Evolutionary conservation across 2,888 invertebrate species (phyloP).

Genomic region (Drosophila kanekoi): DNA sequence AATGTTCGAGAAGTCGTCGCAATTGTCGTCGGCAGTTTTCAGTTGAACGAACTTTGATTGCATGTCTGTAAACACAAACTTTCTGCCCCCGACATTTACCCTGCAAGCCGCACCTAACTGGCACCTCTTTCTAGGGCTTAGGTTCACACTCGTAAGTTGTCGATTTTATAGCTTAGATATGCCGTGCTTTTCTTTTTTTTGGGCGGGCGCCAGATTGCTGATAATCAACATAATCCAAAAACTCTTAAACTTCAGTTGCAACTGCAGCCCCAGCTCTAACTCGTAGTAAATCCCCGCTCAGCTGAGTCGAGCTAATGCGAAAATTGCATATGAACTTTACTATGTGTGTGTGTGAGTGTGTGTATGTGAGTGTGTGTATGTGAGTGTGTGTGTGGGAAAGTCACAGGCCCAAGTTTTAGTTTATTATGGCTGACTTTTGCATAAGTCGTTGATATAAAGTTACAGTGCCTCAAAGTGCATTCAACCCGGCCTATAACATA

Average conservation of each 20-base stretch:
- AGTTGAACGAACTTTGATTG: conserved; percentile 72
- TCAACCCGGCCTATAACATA: conserved; percentile 44
- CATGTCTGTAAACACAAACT: conserved; percentile 51
- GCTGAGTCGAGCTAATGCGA: conserved; percentile 54
- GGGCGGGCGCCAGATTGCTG: conserved; percentile 21
- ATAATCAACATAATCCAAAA: conserved; percentile 65
- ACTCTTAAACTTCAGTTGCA: conserved; percentile 14
- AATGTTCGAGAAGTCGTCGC: conserved; percentile 33
- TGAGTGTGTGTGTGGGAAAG: conserved; percentile 40
- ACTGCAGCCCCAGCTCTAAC: conserved; percentile 1
- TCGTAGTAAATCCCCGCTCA: conserved; percentile 24
- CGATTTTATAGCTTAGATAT: conserved; percentile 63
- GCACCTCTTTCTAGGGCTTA: conserved; percentile 17
- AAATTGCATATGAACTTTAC: conserved; percentile 76
- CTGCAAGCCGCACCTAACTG: no score
- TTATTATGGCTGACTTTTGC: conserved; percentile 50
- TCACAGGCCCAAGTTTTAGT: conserved; percentile 47
- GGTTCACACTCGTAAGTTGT: conserved; percentile 56
- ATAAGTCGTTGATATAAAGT: conserved; percentile 35
- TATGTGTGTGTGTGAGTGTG: conserved; percentile 26
- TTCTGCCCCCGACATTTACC: not conserved
- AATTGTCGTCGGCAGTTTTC: conserved; percentile 26
- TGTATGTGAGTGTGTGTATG: no score
- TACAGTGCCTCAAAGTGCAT: conserved; percentile 42
- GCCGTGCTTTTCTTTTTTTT: not conserved